Conservation (phyloP, 1,140 invertebrate genomes). For the Nylanderia fulva region DNA sequence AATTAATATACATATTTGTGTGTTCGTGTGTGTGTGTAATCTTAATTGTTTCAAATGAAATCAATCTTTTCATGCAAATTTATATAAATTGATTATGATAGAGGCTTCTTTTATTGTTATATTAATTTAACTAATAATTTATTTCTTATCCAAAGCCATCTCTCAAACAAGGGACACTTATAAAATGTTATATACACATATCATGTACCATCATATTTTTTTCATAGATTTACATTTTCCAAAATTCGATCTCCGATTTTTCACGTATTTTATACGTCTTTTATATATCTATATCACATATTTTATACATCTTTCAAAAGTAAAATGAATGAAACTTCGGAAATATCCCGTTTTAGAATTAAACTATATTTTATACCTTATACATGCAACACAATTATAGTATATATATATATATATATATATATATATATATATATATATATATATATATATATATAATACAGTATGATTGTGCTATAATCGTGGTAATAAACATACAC, state of each 20-base stretch:
- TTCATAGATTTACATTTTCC: no score
- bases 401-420: constrained; percentile 4
- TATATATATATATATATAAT: constrained; percentile 7
- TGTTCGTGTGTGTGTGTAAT: no score
- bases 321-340: no score
- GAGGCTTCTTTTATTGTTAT: constrained; percentile 17
- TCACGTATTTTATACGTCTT: no score
- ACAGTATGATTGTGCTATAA: background rate
- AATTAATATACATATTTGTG: constrained; percentile 23
- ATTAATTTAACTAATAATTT: constrained; percentile 7
- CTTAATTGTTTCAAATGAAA: background rate
- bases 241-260: no score
- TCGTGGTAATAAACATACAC: background rate
- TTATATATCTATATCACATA: no score
- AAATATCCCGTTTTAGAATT: background rate
- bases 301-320: no score
- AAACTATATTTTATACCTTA: constrained; percentile 28
- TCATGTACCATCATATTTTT: no score
- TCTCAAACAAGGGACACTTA: no score
- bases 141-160: background rate
- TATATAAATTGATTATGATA: background rate
- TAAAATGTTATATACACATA: no score
- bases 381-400: constrained; percentile 18
- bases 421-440: constrained; percentile 10
- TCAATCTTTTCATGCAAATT: background rate